Evolutionary conservation across 2,797 vertebrate genomes (phyloP).

Genomic region (Dipus sagitta): DNA sequence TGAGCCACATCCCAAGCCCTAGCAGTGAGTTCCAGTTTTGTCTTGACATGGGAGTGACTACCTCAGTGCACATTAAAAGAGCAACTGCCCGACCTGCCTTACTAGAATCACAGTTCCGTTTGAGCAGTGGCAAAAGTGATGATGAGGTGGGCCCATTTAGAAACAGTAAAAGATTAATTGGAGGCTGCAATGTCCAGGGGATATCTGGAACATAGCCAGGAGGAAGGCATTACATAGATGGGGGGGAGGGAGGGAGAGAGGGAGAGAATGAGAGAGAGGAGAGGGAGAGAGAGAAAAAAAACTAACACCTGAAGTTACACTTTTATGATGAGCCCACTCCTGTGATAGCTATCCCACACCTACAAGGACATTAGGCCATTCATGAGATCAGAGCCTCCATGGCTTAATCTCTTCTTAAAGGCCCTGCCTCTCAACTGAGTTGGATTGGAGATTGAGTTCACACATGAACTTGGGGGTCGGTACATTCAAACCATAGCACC

Average conservation of each 20-base stretch:
- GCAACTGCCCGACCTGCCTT: not conserved
- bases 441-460: not conserved
- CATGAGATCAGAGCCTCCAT: not conserved
- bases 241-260: not conserved
- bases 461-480: not conserved
- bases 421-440: not conserved
- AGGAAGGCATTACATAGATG: not conserved
- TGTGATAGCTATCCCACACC: no score
- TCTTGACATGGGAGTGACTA: not conserved
- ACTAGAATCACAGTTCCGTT: not conserved
- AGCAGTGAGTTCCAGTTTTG: not conserved
- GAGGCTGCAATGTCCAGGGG: not conserved
- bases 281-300: not conserved
- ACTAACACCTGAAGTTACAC: not conserved
- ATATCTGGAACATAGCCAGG: not conserved
- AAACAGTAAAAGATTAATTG: no score
- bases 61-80: not conserved
- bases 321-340: not conserved
- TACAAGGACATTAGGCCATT: not conserved
- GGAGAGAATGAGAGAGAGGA: not conserved
- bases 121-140: not conserved
- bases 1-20: not conserved
- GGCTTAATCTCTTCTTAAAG: not conserved
- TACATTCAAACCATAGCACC: not conserved
- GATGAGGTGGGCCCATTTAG: no score